phyloP scores from a whole-genome alignment of 2,113 vertebrate species.

The Columba janthina region DNA sequence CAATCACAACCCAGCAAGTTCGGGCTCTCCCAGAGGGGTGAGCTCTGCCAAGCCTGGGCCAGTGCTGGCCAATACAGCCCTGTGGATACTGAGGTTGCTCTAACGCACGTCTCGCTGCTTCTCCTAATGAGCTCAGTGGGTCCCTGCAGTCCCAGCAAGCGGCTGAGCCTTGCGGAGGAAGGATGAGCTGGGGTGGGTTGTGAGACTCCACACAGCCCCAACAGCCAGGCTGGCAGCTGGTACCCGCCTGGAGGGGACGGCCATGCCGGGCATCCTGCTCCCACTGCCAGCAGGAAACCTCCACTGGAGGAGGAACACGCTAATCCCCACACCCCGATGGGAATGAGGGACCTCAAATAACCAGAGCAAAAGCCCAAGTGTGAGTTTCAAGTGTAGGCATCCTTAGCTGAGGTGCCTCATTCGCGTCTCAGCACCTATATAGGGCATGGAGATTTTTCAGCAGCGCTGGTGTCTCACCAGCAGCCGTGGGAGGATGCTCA shows the following conservation, averaged over 20 bases:
- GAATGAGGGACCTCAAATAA: not conserved
- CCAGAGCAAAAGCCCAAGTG: not conserved
- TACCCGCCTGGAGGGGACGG: not conserved
- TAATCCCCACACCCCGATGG: not conserved
- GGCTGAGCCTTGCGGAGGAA: not conserved
- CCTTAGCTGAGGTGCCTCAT: not conserved
- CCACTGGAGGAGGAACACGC: not conserved
- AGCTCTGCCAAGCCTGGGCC: not conserved
- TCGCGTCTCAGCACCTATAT: slow-evolving; percentile 1
- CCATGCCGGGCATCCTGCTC: not conserved
- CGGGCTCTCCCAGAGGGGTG: not conserved
- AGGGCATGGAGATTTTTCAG: not conserved
- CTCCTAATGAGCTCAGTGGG: accelerated
- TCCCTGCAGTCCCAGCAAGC: accelerated
- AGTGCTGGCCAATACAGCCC: too few species aligned
- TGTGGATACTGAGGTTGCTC: not conserved
- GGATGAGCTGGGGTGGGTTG: too few species aligned
- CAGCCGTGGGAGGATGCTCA: slow-evolving; percentile 12
- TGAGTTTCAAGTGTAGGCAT: not conserved
- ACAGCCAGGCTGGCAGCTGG: not conserved
- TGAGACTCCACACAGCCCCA: accelerated
- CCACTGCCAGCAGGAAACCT: not conserved
- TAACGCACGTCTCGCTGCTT: not conserved
- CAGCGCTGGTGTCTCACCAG: not conserved
- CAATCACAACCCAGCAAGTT: not conserved